Base-by-base conservation (phyloP, 2,113 vertebrate species). In the Elephas maximus region DNA sequence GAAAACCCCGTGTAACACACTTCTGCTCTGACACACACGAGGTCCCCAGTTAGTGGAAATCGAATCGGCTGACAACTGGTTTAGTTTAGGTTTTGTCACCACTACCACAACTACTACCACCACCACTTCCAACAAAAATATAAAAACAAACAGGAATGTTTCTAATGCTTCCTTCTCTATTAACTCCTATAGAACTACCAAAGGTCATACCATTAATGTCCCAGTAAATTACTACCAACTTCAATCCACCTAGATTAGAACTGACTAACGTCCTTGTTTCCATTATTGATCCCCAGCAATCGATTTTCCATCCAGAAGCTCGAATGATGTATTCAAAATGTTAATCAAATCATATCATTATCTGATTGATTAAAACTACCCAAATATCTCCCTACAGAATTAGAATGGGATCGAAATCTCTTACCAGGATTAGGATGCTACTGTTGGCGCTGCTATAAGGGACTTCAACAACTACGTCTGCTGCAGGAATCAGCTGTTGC, bases 381-480 rank as follows among this genome's bases (percentile, higher is more conserved):
- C 15, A 17, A 5, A 3, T 45, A 2, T 20, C n/a, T 78, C 6
- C 8, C 1, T 18, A 24, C 6, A 57, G 48, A 45, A 60, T n/a
- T 28, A 24, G 33, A 60, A 9, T 20, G n/a, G 48, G 48, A 41
- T 60, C 37, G 48, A n/a, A 79, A 80, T 18, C 45, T 9, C 9
- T 44, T 12, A 0, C 1, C 2, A 48, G 21, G 6, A 17, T 37
- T 69, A 88, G 37, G 63, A 6, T 80, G 24, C 3, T n/a, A 6
- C 6, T 45, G 4, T 57, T 26, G 48, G 30, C 9, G 20, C 44
- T 30, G 9, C 18, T 93, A n/a, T 21, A 53, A 5, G 15, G 14
- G 28, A n/a, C 6, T 3, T 1, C 21, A 18, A 10, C 9, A 30
- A 24, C 4, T 21, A 14, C 14, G 11, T n/a, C 6, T 15, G 48